Evolutionary conservation across 2,888 invertebrate species (phyloP).

Genomic region (Gonocerus acuteangulatus): DNA sequence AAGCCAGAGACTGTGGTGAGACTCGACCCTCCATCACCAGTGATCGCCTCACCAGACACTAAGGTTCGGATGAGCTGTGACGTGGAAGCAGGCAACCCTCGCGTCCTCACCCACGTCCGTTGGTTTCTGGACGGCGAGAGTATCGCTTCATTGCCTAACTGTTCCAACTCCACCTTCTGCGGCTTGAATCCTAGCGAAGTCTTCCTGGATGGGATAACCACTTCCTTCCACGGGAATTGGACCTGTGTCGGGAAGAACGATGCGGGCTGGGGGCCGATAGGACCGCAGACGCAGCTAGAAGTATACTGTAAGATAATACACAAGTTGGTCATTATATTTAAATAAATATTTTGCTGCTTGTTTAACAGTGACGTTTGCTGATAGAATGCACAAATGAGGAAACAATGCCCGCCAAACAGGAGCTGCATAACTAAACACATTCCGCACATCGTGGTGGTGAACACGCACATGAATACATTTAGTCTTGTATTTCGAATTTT

Average conservation of each 20-base stretch:
- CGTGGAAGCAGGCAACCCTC: conserved; percentile 71
- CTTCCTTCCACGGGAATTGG: conserved; percentile 87
- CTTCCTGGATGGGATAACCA: conserved; percentile 73
- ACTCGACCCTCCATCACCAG: no score
- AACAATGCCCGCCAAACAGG: conserved; percentile 80
- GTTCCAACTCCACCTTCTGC: conserved; percentile 62
- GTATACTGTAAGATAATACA: conserved; percentile 80
- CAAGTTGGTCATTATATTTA: no score
- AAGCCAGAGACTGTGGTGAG: no score
- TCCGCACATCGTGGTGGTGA: conserved; percentile 73
- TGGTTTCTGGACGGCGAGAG: conserved; percentile 81
- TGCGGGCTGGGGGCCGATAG: conserved; percentile 80
- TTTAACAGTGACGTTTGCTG: no score
- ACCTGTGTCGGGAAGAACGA: conserved; percentile 83
- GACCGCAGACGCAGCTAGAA: conserved; percentile 66
- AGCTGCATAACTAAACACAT: no score
- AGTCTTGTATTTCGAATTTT: no score
- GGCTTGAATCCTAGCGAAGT: conserved; percentile 81
- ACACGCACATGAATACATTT: no score
- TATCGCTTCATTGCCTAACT: conserved; percentile 77
- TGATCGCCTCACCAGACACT: conserved; percentile 66
- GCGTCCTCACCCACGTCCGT: conserved; percentile 60
- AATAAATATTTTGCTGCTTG: no score
- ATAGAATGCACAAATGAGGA: no score
- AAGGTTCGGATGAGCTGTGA: conserved; percentile 78